A percentile compares a stretch with the other conserved stretches of the same genome.
These are phyloP conservation scores for Tenthredo distinguenda DNA, from an alignment of 2,888 invertebrate genomes.

Conservation along the genomic window DNA sequence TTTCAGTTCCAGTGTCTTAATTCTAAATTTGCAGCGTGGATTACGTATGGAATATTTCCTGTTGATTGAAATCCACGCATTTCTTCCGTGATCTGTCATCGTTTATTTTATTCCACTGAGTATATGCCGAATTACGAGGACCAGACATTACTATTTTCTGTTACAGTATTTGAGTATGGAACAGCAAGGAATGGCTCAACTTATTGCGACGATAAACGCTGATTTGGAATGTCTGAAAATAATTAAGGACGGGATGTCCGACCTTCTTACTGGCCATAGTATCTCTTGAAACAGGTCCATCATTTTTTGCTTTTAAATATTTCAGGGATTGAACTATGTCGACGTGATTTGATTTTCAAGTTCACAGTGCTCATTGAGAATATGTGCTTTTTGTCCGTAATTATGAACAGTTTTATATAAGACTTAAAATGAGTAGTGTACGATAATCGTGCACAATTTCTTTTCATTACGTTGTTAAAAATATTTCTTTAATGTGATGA, in stretches of 20 bases:
- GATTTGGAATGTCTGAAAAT: slow-evolving; percentile 89
- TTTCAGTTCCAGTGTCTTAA: neutral
- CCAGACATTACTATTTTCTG: slow-evolving; percentile 52
- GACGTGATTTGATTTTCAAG: neutral
- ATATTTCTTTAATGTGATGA: neutral
- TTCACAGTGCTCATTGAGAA: slow-evolving; percentile 7
- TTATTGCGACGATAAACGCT: slow-evolving; percentile 90
- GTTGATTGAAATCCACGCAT: neutral
- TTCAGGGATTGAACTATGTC: neutral
- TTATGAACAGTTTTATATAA: neutral
- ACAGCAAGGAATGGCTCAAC: slow-evolving; percentile 92
- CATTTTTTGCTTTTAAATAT: neutral
- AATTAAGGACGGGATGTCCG: slow-evolving; percentile 88
- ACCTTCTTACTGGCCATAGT: slow-evolving; percentile 74
- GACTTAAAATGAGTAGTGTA: neutral
- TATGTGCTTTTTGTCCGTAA: neutral
- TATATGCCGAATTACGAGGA: neutral
- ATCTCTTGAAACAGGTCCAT: slow-evolving; percentile 65
- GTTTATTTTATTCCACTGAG: slow-evolving; percentile 5
- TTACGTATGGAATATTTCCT: neutral
- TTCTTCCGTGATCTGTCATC: neutral
- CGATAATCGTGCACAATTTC: neutral
- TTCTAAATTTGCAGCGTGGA: neutral
- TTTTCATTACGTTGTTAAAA: neutral
- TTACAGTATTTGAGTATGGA: slow-evolving; percentile 90